Base-by-base conservation (phyloP, 2,113 vertebrate species). In the Grammomys surdaster region DNA sequence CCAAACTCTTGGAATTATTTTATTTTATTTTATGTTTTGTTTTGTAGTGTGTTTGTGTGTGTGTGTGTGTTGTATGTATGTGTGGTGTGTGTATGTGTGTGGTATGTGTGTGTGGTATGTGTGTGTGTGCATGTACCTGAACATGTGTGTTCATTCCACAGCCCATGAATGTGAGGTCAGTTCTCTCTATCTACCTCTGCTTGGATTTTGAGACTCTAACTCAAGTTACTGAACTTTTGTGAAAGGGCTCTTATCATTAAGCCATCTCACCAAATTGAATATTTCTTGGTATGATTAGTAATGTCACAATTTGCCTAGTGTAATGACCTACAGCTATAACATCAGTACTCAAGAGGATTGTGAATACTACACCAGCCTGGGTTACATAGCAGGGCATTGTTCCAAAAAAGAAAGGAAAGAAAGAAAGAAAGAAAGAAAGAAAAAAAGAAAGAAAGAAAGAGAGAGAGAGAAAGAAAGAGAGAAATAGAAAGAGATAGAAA, bases 231-330 rank as follows among this genome's bases (percentile, higher is more conserved):
- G 3, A 22, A 12, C 36, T 19, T 60, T 36, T 54, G 2, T 17
- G 8, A 36, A 58, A 58, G 56, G 10, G 33, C 56, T 26, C n/a
- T 48, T 24, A 60, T 20, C 36, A 26, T 56, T 40, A 22, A 82
- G 10, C 20, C 36, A 14, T n/a, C 7, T n/a, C 19, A 56, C 54
- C 16, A 60, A 36, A 54, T 77, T 4, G 31, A 91, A 24, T 6
- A 94, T 90, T 93, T 95, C 33, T 85, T 91, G 90, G 72, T 19
- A 77, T 75, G 46, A 94, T 54, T 54, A 56, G 81, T 73, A 92
- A 90, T 93, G 85, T 92, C 48, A 78, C 46, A 90, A 77, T 93
- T 78, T 89, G 48, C 63, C 73, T 46, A 46, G 22, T 20, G 13
- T 78, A 40, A 33, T 81, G 51, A 33, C 2, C 48, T 16, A 72